phyloP scores from a whole-genome alignment of 2,797 vertebrate genomes.

The Sebastolobus alascanus region DNA sequence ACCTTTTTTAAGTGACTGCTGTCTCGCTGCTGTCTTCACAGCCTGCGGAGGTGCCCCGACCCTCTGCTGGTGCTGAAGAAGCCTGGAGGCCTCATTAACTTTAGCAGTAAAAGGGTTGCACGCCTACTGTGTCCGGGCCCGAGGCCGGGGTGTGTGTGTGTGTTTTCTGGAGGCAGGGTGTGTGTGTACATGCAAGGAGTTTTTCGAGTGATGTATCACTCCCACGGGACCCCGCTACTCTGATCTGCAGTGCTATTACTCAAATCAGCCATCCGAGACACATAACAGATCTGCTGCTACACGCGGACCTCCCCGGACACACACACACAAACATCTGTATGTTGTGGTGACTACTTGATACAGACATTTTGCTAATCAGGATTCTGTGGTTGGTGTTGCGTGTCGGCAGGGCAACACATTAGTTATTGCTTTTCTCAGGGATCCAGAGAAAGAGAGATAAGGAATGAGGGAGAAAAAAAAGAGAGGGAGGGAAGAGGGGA shows the following conservation, averaged over 20 bases:
- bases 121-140: slow-evolving; percentile 37
- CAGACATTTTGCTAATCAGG: slow-evolving; percentile 64
- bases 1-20: slow-evolving; percentile 33
- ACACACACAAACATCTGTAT: slow-evolving; percentile 38
- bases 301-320: slow-evolving; percentile 53
- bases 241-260: slow-evolving; percentile 72
- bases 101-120: slow-evolving; percentile 30
- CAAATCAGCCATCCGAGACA: slow-evolving; percentile 74
- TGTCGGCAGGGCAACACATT: slow-evolving; percentile 44
- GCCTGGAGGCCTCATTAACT: slow-evolving; percentile 67
- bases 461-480: slow-evolving; percentile 14
- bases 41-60: slow-evolving; percentile 19
- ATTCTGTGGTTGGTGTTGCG: slow-evolving; percentile 53
- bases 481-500: slow-evolving; percentile 14
- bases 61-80: slow-evolving; percentile 35
- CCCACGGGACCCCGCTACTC: slow-evolving; percentile 64
- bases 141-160: slow-evolving; percentile 46
- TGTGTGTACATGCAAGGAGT: slow-evolving; percentile 48
- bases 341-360: slow-evolving; percentile 55
- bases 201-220: slow-evolving; percentile 67
- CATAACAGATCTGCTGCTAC: slow-evolving; percentile 68
- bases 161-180: slow-evolving; percentile 53
- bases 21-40: slow-evolving; percentile 29
- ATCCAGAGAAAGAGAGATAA: slow-evolving; percentile 25
- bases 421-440: slow-evolving; percentile 49